Evolutionary conservation across 2,113 vertebrate species (phyloP).

Genomic region (Sapajus apella): DNA sequence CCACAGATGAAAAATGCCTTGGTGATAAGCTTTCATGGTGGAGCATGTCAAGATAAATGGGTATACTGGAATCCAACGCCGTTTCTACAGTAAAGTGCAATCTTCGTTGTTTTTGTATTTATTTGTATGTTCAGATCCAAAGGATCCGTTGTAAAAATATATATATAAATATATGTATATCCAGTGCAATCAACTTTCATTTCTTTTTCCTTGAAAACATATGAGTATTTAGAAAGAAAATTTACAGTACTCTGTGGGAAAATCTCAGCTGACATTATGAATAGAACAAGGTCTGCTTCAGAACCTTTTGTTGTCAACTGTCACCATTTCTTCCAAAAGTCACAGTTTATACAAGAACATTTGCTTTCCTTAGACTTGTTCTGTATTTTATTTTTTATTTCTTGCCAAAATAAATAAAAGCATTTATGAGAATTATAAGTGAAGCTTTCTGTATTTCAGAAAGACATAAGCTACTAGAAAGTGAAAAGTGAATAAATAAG

Average conservation of each 20-base stretch:
- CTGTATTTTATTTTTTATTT: conserved; percentile 79
- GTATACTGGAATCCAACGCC: conserved; percentile 76
- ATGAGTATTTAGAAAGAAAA: conserved; percentile 83
- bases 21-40: conserved; percentile 65
- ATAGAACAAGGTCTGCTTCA: conserved; percentile 78
- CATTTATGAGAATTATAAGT: conserved; percentile 86
- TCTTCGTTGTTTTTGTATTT: conserved; percentile 89
- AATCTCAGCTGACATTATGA: conserved; percentile 73
- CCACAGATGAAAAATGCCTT: conserved; percentile 69
- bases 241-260: conserved; percentile 76
- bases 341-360: conserved; percentile 83
- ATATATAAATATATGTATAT: conserved; percentile 73
- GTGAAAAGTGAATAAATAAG: conserved; percentile 83
- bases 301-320: conserved; percentile 68
- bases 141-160: conserved; percentile 87
- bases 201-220: conserved; percentile 83
- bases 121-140: conserved; percentile 90
- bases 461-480: conserved; percentile 86
- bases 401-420: conserved; percentile 83
- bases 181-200: conserved; percentile 86
- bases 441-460: conserved; percentile 88
- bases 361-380: conserved; percentile 86
- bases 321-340: conserved; percentile 81
- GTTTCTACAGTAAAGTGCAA: conserved; percentile 87
- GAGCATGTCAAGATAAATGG: conserved; percentile 74